phyloP scores from a whole-genome alignment of 1,140 invertebrate genomes.

The Hycleus phaleratus region DNA sequence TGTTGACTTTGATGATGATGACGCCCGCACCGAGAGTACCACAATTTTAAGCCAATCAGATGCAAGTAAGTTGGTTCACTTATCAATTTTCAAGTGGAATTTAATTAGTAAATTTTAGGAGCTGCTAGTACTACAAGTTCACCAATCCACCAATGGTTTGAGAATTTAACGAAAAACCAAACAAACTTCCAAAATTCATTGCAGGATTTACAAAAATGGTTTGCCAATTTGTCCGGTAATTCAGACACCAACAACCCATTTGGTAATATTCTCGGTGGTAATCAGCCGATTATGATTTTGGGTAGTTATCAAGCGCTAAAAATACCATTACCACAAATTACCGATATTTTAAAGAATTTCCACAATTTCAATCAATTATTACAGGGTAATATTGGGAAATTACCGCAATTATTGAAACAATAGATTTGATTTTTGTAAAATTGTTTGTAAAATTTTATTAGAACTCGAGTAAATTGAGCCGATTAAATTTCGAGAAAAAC shows the following conservation, averaged over 20 bases:
- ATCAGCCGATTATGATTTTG: slow-evolving; percentile 1
- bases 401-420: neutral
- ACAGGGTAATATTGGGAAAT: neutral
- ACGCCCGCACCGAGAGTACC: too few species aligned
- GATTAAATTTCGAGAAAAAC: too few species aligned
- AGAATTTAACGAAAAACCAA: neutral
- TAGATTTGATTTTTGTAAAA: too few species aligned
- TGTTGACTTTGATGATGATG: too few species aligned
- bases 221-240: neutral
- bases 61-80: too few species aligned
- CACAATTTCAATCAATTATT: slow-evolving; percentile 3
- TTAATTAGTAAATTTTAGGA: too few species aligned
- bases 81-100: too few species aligned
- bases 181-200: neutral
- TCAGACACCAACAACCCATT: too few species aligned
- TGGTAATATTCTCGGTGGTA: neutral
- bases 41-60: too few species aligned
- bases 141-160: slow-evolving; percentile 5
- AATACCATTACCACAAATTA: slow-evolving; percentile 6
- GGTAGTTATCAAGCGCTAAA: slow-evolving; percentile 2
- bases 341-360: slow-evolving; percentile 5
- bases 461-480: too few species aligned
- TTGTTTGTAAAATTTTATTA: too few species aligned
- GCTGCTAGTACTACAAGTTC: too few species aligned
- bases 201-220: slow-evolving; percentile 1